Evolutionary conservation across 2,797 vertebrate species (phyloP).

Genomic region (Mormyrops attenuatus): DNA sequence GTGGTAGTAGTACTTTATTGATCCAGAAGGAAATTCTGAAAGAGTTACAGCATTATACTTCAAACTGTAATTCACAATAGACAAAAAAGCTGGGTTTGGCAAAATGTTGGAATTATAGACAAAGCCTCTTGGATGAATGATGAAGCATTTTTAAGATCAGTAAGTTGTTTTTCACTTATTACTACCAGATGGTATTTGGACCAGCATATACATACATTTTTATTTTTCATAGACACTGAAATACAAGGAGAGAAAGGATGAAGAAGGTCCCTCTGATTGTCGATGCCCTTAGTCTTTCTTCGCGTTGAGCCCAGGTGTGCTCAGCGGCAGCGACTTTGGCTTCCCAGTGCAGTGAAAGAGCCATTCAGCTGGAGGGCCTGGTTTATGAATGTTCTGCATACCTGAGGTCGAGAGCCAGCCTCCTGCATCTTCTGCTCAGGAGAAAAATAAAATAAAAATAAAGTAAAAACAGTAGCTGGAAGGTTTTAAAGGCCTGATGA

Average conservation of each 20-base stretch:
- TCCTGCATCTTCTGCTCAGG: not conserved
- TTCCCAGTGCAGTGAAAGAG: not conserved
- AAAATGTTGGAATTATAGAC: not conserved
- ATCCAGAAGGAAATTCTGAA: not conserved
- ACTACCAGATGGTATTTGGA: not conserved
- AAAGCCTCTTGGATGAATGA: not conserved
- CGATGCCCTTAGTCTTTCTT: not conserved
- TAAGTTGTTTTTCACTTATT: not conserved
- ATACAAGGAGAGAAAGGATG: not conserved
- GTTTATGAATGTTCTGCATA: not conserved
- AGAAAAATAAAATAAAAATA: not conserved
- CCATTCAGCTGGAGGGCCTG: not conserved
- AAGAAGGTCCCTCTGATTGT: not conserved
- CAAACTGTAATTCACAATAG: not conserved
- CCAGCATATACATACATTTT: not conserved
- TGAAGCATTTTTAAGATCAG: not conserved
- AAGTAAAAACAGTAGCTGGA: not conserved
- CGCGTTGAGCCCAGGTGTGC: not conserved
- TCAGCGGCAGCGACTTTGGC: not conserved
- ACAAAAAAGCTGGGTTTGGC: not conserved
- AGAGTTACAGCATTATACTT: not conserved
- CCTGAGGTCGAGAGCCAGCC: not conserved
- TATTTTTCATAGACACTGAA: not conserved
- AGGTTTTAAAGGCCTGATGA: constrained; percentile 11
- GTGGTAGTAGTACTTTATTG: not conserved